Evolutionary conservation across 2,888 invertebrate species (phyloP), one percentile per base, ranked within the genome.

Genomic region (Beris morrisii): DNA sequence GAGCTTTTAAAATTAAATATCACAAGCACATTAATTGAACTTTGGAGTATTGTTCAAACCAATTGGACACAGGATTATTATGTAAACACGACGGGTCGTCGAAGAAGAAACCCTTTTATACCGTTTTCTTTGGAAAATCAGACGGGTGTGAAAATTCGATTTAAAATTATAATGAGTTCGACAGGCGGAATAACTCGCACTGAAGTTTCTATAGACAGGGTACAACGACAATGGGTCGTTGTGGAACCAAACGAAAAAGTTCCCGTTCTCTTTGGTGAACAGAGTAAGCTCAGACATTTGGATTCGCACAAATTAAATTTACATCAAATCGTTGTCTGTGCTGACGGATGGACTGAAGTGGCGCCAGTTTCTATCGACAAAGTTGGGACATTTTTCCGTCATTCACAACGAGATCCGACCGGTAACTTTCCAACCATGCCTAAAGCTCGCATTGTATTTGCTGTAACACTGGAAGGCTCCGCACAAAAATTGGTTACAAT

Each of bases 291-390:
- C 68, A 80, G 87, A 48, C 91, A 88, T 75, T 84, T 86, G 75
- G 89, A 91, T 78, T 89, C 91, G 0, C 92, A 92, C 78, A 87
- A 88, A 75, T 84, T 90, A 72, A 85, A 88, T 74, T 86, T 92
- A 74, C 95, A 95, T 83, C 95, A 96, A 80, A 85, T 99, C 69
- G 87, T 90, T 48, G 91, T 97, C 46, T 86, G 91, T 64, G 90
- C 98, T 28, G 92, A 94, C 72, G 95, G 95, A 61, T 98, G 97
- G 95, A 86, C 89, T 70, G 82, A 85, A 72, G 87, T 94, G 59
- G 88, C 90, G 72, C 95, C 97, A 1, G 91, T 99, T 13, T 93
- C 95, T 7, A 93, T 99, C 0, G 98, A 99, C 81, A 90, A 93
- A 79, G 97, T 97, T 28, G 98, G 98, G 3, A 87, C 92, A 52